phyloP scores from a whole-genome alignment of 2,113 vertebrate genomes.

The Chlorocebus sabaeus region DNA sequence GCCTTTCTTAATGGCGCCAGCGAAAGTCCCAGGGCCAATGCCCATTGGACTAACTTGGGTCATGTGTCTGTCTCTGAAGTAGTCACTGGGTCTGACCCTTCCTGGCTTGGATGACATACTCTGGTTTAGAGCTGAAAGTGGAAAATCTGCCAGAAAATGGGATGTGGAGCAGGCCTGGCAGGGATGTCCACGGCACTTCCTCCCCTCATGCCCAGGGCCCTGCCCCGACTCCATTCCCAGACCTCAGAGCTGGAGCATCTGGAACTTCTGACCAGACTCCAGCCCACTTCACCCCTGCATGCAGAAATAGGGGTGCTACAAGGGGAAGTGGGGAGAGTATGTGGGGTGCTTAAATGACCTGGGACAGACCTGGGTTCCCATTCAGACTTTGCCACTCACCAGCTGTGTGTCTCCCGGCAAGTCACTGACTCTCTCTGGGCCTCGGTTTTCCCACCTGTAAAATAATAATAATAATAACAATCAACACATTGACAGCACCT shows the following conservation, averaged over 20 bases:
- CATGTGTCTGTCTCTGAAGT: background rate
- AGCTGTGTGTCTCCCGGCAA: background rate
- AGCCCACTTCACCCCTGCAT: background rate
- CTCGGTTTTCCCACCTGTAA: background rate
- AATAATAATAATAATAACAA: background rate
- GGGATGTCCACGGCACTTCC: background rate
- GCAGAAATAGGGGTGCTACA: background rate
- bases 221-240: background rate
- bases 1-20: background rate
- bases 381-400: background rate
- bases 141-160: background rate
- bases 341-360: background rate
- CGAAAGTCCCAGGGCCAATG: background rate
- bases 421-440: background rate
- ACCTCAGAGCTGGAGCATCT: background rate
- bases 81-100: background rate
- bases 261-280: background rate
- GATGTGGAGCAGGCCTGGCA: too few relatives aligned
- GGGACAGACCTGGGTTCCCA: background rate
- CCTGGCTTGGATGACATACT: background rate
- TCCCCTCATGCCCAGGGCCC: background rate
- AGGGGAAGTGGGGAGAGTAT: background rate
- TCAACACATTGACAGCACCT: background rate
- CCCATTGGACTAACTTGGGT: background rate
- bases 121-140: background rate